Evolutionary conservation across 1,140 invertebrate species (phyloP), one percentile per base, ranked within the genome.

Genomic region (Periplaneta americana): DNA sequence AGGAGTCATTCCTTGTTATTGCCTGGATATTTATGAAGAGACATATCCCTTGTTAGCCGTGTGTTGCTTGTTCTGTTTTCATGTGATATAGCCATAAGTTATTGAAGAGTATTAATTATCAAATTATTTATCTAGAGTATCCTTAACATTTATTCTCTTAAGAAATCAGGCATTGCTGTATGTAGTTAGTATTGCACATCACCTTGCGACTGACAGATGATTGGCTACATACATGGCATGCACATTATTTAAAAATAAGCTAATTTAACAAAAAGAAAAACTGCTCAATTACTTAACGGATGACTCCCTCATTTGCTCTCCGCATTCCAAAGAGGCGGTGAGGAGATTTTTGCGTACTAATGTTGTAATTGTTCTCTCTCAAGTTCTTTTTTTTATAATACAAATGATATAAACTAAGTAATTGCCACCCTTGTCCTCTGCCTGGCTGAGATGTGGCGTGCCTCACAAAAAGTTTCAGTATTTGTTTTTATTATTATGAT

Each of bases 21-120:
- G 57, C 48, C 78, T 82, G 81, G 39, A 77, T 83, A 80, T 82
- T 74, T 37, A 82, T 77, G 78, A 36, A 37, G 48, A 80, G 66
- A 83, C 79, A 83, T 82, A 82, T 83, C 80, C 79, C 83, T 75
- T 83, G 81, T 84, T 78, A 78, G 81, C 66, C 35, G 76, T 81
- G 76, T 81, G 75, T 82, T 79, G 57, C 34, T 81, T 82, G 81
- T 82, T 82, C 48, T 81, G 75, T 77, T 66, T 81, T 82, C 34
- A 82, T 82, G 82, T 82, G 82, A 84, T 83, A 81, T 79, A 84
- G 84, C 82, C 82, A 85, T 85, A 85, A 85, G 85, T 85, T 85
- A 83, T 81, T 78, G 77, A 79, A 81, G 76, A 78, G 34, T 39
- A 77, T 81, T 76, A 81, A 79, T 35, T 77, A 81, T 34, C 34